These are phyloP conservation scores for Macrocentrus cingulum DNA, from an alignment of 1,140 invertebrate genomes.

Conservation along the genomic window DNA sequence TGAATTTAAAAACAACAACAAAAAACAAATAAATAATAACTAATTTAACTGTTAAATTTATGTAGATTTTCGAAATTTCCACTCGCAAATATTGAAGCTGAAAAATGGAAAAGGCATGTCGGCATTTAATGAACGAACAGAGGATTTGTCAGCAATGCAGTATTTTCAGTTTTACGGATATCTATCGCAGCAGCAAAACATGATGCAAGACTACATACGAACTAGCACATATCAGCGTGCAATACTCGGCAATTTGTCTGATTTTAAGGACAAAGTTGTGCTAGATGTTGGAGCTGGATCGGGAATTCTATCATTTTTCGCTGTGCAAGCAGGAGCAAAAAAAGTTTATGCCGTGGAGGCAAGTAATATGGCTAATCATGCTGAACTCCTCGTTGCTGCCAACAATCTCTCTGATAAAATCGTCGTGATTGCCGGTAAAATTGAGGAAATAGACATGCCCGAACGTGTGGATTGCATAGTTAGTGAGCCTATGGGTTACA, in stretches of 20 bases:
- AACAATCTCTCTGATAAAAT: constrained; percentile 89
- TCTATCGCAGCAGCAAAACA: constrained; percentile 98
- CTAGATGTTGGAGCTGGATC: constrained; percentile 97
- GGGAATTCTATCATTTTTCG: constrained; percentile 98
- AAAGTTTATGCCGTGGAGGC: constrained; percentile 99
- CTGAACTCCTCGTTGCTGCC: constrained; percentile 85
- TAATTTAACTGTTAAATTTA: constrained; percentile 14
- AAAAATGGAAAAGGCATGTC: constrained; percentile 78
- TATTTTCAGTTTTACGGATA: constrained; percentile 99
- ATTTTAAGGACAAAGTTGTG: constrained; percentile 92
- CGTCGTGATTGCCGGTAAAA: constrained; percentile 94
- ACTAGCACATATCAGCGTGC: constrained; percentile 98
- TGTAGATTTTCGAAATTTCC: constrained; percentile 75
- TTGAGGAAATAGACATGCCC: constrained; percentile 95
- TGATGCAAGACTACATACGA: constrained; percentile 99
- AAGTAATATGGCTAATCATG: constrained; percentile 96
- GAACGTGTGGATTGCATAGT: constrained; percentile 97
- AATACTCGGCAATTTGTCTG: constrained; percentile 89
- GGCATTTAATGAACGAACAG: constrained; percentile 93
- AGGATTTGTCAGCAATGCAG: constrained; percentile 95
- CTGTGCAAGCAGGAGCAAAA: constrained; percentile 93
- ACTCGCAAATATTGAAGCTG: constrained; percentile 74
- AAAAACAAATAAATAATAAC: too few relatives aligned
- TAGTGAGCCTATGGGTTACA: constrained; percentile 99
- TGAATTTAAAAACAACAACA: background rate